These are phyloP conservation scores for Galagoides demidoff DNA, from an alignment of 2,797 vertebrate species.

Conservation along the genomic window DNA sequence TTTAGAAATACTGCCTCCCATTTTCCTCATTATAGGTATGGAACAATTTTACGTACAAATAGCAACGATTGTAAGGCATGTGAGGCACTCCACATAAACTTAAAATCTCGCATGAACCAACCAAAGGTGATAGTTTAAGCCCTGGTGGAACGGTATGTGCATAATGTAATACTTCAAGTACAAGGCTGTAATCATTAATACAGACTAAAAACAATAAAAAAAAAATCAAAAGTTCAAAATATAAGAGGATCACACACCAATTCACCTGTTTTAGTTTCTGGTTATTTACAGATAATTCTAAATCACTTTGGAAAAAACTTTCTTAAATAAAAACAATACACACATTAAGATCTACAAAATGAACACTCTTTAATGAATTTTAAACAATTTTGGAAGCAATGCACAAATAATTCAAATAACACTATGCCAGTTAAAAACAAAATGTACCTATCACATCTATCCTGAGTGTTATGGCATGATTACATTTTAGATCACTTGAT, in stretches of 20 bases:
- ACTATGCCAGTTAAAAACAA: not conserved
- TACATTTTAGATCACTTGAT: slow-evolving; percentile 41
- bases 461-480: not conserved
- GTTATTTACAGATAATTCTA: not conserved
- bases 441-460: slow-evolving; percentile 16
- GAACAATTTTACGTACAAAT: not conserved
- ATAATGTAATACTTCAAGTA: not conserved
- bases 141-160: not conserved
- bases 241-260: not conserved
- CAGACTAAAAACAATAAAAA: not conserved
- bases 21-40: not conserved
- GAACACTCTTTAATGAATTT: slow-evolving; percentile 25
- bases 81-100: not conserved
- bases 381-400: slow-evolving; percentile 49
- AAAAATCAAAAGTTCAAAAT: not conserved
- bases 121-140: not conserved
- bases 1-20: not conserved
- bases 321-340: slow-evolving; percentile 26
- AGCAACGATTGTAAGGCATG: not conserved
- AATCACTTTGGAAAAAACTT: not conserved
- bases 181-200: not conserved
- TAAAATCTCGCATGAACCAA: not conserved
- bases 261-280: not conserved
- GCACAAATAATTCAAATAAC: slow-evolving; percentile 54
- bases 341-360: slow-evolving; percentile 20